A percentile compares a stretch with the other conserved stretches of the same genome.
These are phyloP conservation scores for Saturnia pavonia DNA, from an alignment of 2,888 invertebrate genomes.

Conservation along the genomic window DNA sequence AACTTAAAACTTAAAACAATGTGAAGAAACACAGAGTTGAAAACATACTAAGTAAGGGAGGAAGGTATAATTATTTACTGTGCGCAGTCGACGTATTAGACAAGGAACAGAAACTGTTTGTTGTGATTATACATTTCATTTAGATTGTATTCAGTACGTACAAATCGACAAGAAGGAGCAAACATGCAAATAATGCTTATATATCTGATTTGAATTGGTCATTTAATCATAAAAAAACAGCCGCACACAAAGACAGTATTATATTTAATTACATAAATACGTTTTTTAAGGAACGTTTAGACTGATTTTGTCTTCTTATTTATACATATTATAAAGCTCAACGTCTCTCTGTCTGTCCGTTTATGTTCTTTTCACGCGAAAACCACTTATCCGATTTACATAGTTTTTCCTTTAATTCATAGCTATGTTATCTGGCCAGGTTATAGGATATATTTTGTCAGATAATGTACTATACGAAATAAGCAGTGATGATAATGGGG, in stretches of 20 bases:
- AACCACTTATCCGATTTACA: too few relatives aligned
- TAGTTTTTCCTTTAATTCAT: too few relatives aligned
- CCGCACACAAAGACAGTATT: not conserved
- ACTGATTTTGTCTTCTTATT: too few relatives aligned
- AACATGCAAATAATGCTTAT: not conserved
- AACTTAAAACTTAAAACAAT: slow-evolving; percentile 23
- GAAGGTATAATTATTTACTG: not conserved
- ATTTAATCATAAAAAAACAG: not conserved
- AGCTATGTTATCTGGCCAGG: too few relatives aligned
- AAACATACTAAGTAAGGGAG: not conserved
- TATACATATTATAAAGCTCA: too few relatives aligned
- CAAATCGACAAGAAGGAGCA: not conserved
- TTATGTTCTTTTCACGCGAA: too few relatives aligned
- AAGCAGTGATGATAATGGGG: too few relatives aligned
- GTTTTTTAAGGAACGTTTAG: not conserved
- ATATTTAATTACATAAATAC: not conserved
- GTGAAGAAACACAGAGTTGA: slow-evolving; percentile 11
- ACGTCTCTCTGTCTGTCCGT: too few relatives aligned
- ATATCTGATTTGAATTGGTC: not conserved
- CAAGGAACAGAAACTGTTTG: slow-evolving; percentile 1
- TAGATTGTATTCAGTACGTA: not conserved
- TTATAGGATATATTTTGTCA: too few relatives aligned
- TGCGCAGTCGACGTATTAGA: not conserved
- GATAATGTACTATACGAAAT: too few relatives aligned
- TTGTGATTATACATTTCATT: not conserved